Evolutionary conservation across 1,140 invertebrate species (phyloP).

Genomic region (Cepaea nemoralis): DNA sequence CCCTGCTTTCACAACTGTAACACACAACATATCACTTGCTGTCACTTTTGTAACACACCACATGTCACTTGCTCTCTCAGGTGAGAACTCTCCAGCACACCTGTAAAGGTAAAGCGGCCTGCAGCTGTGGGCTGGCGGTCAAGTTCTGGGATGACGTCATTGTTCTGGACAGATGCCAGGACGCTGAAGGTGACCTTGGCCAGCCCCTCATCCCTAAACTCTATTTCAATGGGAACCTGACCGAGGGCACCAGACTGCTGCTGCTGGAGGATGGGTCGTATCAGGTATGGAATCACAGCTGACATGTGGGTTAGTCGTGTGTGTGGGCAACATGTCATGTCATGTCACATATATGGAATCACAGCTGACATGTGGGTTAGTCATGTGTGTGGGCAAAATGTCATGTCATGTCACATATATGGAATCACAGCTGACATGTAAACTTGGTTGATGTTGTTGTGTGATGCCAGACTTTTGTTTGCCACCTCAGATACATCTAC

Average conservation of each 20-base stretch:
- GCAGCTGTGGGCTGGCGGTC: slow-evolving; percentile 64
- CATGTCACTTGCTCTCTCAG: slow-evolving; percentile 39
- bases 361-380: too few species aligned
- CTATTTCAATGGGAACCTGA: slow-evolving; percentile 56
- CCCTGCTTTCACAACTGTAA: too few species aligned
- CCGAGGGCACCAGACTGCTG: slow-evolving; percentile 50
- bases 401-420: too few species aligned
- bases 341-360: too few species aligned
- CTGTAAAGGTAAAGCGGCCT: slow-evolving; percentile 54
- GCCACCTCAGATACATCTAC: slow-evolving; percentile 52
- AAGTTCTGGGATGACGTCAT: slow-evolving; percentile 65
- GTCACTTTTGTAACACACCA: too few species aligned
- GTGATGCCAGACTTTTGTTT: slow-evolving; percentile 1
- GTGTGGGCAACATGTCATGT: too few species aligned
- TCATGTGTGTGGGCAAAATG: too few species aligned
- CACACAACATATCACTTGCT: too few species aligned
- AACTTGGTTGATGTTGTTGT: too few species aligned
- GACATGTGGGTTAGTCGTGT: too few species aligned
- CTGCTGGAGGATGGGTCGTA: slow-evolving; percentile 45
- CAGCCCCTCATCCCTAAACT: slow-evolving; percentile 42
- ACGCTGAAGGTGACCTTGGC: neutral
- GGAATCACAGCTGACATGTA: too few species aligned
- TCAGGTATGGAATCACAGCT: too few species aligned
- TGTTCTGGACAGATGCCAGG: slow-evolving; percentile 57
- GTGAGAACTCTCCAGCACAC: slow-evolving; percentile 49